Conservation (phyloP, 1,140 invertebrate species). For the Heliconius eleuchia region DNA sequence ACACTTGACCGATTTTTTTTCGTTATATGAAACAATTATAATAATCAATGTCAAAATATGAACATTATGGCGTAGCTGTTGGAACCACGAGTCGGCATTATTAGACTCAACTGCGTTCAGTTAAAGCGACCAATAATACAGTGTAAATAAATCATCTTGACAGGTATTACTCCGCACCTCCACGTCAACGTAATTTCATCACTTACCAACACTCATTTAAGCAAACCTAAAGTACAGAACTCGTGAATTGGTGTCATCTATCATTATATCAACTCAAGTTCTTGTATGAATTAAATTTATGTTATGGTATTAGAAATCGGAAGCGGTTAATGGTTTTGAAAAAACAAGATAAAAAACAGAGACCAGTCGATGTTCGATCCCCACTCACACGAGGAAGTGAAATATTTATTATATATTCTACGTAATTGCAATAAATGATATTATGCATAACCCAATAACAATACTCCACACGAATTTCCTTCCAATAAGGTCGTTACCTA, state of each 20-base stretch:
- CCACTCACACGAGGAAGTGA: no score
- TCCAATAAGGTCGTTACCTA: no score
- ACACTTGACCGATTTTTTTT: no score
- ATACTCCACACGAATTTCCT: no score
- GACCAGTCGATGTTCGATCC: no score
- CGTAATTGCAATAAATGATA: no score
- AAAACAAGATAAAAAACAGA: no score
- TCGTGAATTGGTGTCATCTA: slow-evolving; percentile 43
- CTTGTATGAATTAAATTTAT: neutral
- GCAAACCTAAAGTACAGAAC: slow-evolving; percentile 42
- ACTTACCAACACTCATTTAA: slow-evolving; percentile 47
- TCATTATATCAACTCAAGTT: slow-evolving; percentile 28
- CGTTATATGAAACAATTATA: no score
- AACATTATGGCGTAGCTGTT: neutral
- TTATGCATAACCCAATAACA: no score
- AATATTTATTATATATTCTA: no score
- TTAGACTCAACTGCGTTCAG: slow-evolving; percentile 7
- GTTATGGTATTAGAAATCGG: neutral
- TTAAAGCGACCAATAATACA: slow-evolving; percentile 54
- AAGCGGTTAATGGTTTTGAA: no score
- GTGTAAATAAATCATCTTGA: slow-evolving; percentile 72
- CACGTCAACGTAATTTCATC: slow-evolving; percentile 59
- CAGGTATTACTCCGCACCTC: slow-evolving; percentile 71
- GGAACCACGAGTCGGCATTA: slow-evolving; percentile 4
- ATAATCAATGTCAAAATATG: neutral